Evolutionary conservation across 2,888 invertebrate genomes (phyloP).

Genomic region (Ariolimax columbianus): DNA sequence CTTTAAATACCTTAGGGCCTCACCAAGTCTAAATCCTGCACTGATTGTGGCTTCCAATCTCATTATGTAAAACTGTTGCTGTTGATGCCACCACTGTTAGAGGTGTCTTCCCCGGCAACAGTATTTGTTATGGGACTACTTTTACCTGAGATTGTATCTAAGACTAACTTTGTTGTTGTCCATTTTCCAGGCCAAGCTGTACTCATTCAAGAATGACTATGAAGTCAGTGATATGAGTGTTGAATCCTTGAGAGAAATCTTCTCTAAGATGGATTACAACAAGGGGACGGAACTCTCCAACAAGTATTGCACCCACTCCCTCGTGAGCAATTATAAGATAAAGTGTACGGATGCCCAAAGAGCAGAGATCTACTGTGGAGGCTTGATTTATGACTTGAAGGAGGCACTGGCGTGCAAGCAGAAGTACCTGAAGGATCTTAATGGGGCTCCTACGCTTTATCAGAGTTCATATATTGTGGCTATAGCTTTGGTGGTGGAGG

Average conservation of each 20-base stretch:
- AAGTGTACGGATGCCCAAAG: constrained; percentile 20
- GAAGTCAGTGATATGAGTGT: constrained; percentile 47
- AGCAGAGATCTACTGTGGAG: constrained; percentile 48
- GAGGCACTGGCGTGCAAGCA: constrained; percentile 20
- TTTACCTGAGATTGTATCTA: too few species aligned
- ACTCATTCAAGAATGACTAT: constrained; percentile 50
- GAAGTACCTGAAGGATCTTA: not conserved
- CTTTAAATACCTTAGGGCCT: too few species aligned
- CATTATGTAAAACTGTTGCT: too few species aligned
- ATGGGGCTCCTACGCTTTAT: not conserved
- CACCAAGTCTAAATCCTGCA: too few species aligned
- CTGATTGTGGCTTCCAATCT: too few species aligned
- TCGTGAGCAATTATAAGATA: constrained; percentile 24
- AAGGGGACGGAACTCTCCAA: constrained; percentile 2
- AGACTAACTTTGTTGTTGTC: not conserved
- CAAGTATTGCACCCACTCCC: constrained; percentile 36
- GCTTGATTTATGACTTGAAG: constrained; percentile 23
- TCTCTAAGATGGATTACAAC: constrained; percentile 31
- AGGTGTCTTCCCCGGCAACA: too few species aligned
- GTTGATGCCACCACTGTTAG: too few species aligned
- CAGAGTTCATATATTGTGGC: not conserved
- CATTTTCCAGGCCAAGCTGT: constrained; percentile 37
- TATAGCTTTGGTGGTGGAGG: not conserved
- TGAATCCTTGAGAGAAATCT: constrained; percentile 40
- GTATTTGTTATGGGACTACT: too few species aligned